Base-by-base conservation (phyloP, 1,140 invertebrate species). In the Drosophila sp. region DNA sequence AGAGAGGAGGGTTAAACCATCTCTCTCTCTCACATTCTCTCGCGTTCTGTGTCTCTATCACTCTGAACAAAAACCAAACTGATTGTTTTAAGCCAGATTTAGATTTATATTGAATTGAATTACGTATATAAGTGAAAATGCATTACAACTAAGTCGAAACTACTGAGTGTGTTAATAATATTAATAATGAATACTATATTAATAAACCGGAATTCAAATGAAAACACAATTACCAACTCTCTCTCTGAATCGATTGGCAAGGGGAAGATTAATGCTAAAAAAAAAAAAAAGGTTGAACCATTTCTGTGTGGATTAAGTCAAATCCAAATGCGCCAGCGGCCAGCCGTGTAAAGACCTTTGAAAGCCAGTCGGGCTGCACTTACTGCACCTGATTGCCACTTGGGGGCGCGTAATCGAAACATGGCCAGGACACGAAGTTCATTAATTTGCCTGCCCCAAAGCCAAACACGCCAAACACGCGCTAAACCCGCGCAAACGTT, bases 101-200 rank as follows among this genome's bases (percentile, higher is more conserved):
- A 85, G 81, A 70, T 69, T 74, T 77, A 84, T 60, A 74, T 66
- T 64, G 60, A 67, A 73, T 50, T 50, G 44, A 50, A 50, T 27
- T 50, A 23, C 44, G 44, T 50, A 71, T 71, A 64, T 79, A 69
- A 72, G 64, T 60, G 65, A 72, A 44, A 73, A 80, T 83, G 70
- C 75, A 80, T 80, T 84, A 74, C 58, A 80, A 72, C 73, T 87
- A 87, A 87, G 84, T 76, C 77, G 83, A 84, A 89, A 89, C 84
- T 89, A 89, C 77, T 89, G 84, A 89, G 84, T 89, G 84, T 89
- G 84, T 89, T 89, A 89, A 89, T 85, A 84, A 74, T 78, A 84
- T 76, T 85, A 81, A 79, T 70, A 68, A 71, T 54, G 64, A 84
- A 84, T 84, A 89, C 80, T 80, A 70, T 78, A 83, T 80, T 87